Percentiles rank a stretch among this genome's conserved stretches.
phyloP scores from a whole-genome alignment of 2,888 invertebrate genomes.

The Brachypalpus laphriformis region DNA sequence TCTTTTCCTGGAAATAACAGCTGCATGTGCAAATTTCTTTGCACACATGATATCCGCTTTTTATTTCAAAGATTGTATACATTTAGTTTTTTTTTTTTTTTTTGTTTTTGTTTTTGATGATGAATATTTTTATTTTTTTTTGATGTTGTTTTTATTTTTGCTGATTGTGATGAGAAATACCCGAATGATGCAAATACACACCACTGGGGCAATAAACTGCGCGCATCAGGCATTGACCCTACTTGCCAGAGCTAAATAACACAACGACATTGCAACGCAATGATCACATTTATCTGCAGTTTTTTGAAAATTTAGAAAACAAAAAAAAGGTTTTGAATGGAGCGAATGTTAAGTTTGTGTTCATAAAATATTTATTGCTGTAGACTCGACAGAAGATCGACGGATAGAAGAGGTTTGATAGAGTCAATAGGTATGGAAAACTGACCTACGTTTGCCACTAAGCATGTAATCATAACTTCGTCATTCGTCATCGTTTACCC shows the following conservation, averaged over 20 bases:
- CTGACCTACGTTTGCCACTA: too few species aligned
- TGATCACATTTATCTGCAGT: constrained; percentile 36
- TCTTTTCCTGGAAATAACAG: constrained; percentile 59
- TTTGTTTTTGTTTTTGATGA: constrained; percentile 29
- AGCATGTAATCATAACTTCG: too few species aligned
- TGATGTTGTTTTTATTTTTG: constrained; percentile 40
- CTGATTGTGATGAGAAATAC: constrained; percentile 60
- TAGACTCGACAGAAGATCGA: too few species aligned
- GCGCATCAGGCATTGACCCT: constrained; percentile 70
- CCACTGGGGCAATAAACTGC: constrained; percentile 69
- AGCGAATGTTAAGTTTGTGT: too few species aligned
- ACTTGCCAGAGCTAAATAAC: background rate
- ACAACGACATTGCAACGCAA: constrained; percentile 41
- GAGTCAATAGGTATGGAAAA: too few species aligned
- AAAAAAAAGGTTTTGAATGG: background rate
- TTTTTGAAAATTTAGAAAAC: background rate
- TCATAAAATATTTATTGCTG: too few species aligned
- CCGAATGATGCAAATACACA: constrained; percentile 70
- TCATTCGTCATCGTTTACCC: too few species aligned
- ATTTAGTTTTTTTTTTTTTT: too few species aligned
- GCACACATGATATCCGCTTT: constrained; percentile 73
- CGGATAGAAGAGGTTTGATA: too few species aligned
- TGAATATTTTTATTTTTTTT: constrained; percentile 8
- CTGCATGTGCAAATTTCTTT: constrained; percentile 62
- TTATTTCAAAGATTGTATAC: constrained; percentile 60